A percentile compares a stretch with the other conserved stretches of the same genome.
These are phyloP conservation scores for Cyclargus thomasi DNA, from an alignment of 1,140 invertebrate genomes.

Conservation along the genomic window DNA sequence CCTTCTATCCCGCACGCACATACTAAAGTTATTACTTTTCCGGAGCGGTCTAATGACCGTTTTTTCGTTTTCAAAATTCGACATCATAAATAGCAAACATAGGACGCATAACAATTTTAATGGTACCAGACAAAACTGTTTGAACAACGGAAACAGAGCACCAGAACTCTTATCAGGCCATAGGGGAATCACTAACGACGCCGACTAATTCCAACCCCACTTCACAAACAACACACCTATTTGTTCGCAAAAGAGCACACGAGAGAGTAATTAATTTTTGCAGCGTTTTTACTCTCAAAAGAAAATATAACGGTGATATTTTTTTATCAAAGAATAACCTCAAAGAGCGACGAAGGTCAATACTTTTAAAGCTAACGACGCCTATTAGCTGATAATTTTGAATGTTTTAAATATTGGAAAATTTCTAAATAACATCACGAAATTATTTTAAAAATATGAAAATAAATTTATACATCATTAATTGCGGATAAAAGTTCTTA, in stretches of 20 bases:
- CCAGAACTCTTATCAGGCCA: slow-evolving; percentile 6
- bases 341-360: neutral
- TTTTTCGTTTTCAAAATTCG: too few species aligned
- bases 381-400: neutral
- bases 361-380: neutral
- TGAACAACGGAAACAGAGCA: neutral
- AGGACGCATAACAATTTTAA: neutral
- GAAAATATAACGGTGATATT: neutral
- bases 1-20: too few species aligned
- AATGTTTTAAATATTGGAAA: neutral
- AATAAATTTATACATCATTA: too few species aligned
- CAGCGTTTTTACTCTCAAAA: neutral
- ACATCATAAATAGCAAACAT: too few species aligned
- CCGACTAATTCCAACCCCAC: neutral
- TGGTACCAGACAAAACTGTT: neutral
- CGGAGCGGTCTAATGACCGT: too few species aligned
- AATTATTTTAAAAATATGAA: neutral
- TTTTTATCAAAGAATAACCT: neutral
- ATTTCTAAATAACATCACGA: neutral
- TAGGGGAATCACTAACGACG: neutral
- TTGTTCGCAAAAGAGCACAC: neutral
- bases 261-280: slow-evolving; percentile 2
- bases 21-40: too few species aligned
- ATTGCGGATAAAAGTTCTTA: too few species aligned
- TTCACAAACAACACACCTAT: slow-evolving; percentile 12